A percentile compares a stretch with the other conserved stretches of the same genome.
Evolutionary conservation across 2,888 invertebrate species (phyloP).

Genomic region (Drosophila mulleri): DNA sequence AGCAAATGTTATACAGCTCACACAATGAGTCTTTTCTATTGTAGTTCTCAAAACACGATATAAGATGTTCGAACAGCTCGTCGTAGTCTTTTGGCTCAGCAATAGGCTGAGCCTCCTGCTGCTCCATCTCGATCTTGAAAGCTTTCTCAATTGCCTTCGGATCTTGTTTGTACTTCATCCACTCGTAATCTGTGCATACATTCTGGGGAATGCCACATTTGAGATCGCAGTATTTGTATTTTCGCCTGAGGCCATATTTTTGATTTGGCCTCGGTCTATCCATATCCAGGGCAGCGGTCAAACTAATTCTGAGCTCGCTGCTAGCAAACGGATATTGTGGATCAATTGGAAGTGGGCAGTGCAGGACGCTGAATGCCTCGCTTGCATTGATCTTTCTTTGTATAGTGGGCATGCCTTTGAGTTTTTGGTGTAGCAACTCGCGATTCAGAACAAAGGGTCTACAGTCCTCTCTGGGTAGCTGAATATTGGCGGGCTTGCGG

Average conservation of each 20-base stretch:
- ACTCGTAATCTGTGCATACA: slow-evolving; percentile 44
- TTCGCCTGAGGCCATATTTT: not conserved
- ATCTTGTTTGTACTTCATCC: slow-evolving; percentile 32
- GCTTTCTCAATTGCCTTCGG: slow-evolving; percentile 6
- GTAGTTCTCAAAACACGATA: slow-evolving; percentile 35
- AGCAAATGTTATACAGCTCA: slow-evolving; percentile 33
- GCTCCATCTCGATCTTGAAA: not conserved
- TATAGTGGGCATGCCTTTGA: slow-evolving; percentile 51
- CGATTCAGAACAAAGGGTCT: slow-evolving; percentile 42
- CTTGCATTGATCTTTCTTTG: slow-evolving; percentile 31
- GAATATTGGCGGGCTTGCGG: not conserved
- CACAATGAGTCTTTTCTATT: not conserved
- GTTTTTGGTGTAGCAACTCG: slow-evolving; percentile 19
- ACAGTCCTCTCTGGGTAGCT: not conserved
- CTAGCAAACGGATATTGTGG: slow-evolving; percentile 23
- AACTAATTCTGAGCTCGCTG: not conserved
- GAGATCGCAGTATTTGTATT: slow-evolving; percentile 29
- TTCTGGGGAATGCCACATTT: slow-evolving; percentile 42
- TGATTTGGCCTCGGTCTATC: not conserved
- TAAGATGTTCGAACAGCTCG: slow-evolving; percentile 40
- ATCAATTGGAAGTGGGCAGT: slow-evolving; percentile 17
- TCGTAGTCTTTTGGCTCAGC: slow-evolving; percentile 49
- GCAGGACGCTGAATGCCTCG: slow-evolving; percentile 6
- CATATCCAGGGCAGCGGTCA: slow-evolving; percentile 5
- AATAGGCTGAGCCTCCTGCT: not conserved